Conservation (phyloP, 2,888 invertebrate species). For the Augochlorella aurata region DNA sequence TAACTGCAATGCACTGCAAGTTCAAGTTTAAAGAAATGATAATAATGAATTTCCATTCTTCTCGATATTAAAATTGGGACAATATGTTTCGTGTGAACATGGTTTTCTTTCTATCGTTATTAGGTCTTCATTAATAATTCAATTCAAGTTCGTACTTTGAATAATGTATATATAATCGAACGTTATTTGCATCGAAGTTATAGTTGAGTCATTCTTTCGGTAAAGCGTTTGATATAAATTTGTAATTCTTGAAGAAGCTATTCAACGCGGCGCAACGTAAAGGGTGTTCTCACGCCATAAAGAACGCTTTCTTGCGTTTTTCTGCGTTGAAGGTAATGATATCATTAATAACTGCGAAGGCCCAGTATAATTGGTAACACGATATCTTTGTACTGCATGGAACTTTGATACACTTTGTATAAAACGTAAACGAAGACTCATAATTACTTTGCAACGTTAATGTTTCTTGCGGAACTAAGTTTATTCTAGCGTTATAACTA, state of each 20-base stretch:
- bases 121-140: not conserved
- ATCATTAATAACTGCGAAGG: constrained; percentile 65
- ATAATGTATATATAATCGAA: not conserved
- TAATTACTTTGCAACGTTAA: constrained; percentile 59
- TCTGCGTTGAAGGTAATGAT: constrained; percentile 58
- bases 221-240: constrained; percentile 28
- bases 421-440: constrained; percentile 59
- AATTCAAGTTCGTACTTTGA: not conserved
- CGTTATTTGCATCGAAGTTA: not conserved
- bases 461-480: constrained; percentile 30
- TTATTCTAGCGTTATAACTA: constrained; percentile 16
- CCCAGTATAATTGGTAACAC: constrained; percentile 66
- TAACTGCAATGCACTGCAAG: no score
- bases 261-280: constrained; percentile 17
- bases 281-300: constrained; percentile 35
- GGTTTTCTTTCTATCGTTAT: not conserved
- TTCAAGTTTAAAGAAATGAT: no score
- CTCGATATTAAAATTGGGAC: not conserved
- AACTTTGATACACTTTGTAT: constrained; percentile 62
- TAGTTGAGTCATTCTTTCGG: constrained; percentile 3
- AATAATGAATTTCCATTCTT: no score
- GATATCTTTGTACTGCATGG: constrained; percentile 57
- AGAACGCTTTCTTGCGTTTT: constrained; percentile 52
- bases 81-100: not conserved
- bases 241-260: constrained; percentile 21